Percentiles rank a stretch among this genome's conserved stretches.
These are phyloP conservation scores for Amphimallon solstitiale DNA, from an alignment of 2,888 invertebrate species.

Conservation along the genomic window DNA sequence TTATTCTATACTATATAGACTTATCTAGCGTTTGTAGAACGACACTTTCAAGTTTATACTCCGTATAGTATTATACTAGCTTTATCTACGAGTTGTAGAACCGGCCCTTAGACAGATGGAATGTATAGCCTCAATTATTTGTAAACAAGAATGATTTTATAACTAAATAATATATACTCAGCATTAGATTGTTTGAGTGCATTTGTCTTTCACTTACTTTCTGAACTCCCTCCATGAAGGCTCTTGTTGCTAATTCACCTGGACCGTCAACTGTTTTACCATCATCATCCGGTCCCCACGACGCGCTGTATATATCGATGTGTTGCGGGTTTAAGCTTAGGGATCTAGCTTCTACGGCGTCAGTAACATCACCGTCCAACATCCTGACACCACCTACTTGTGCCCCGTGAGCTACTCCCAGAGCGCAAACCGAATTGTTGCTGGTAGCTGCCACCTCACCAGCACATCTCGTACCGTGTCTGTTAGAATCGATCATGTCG, in stretches of 20 bases:
- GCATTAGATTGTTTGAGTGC: too few species aligned
- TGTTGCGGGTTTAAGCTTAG: constrained; percentile 94
- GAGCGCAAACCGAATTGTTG: constrained; percentile 95
- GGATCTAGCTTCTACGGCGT: constrained; percentile 96
- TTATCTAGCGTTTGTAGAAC: too few species aligned
- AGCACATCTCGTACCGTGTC: constrained; percentile 94
- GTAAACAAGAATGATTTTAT: too few species aligned
- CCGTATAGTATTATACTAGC: too few species aligned
- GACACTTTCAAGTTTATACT: too few species aligned
- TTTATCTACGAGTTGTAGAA: too few species aligned
- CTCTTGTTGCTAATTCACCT: constrained; percentile 91
- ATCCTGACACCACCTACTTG: constrained; percentile 93
- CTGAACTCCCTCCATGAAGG: constrained; percentile 95
- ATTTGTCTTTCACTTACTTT: constrained; percentile 74
- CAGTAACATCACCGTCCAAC: constrained; percentile 98
- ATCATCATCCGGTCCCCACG: constrained; percentile 99
- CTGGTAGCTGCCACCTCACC: constrained; percentile 98
- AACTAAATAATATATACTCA: too few species aligned
- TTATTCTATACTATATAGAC: too few species aligned
- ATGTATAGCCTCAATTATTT: too few species aligned
- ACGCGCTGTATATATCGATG: constrained; percentile 98
- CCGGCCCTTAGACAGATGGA: too few species aligned
- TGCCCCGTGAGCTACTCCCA: constrained; percentile 96
- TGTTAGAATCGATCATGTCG: constrained; percentile 95
- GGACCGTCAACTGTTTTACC: constrained; percentile 99